Evolutionary conservation across 2,888 invertebrate species (phyloP), one percentile per base, ranked within the genome.

Genomic region (Platycheirus rosarum): DNA sequence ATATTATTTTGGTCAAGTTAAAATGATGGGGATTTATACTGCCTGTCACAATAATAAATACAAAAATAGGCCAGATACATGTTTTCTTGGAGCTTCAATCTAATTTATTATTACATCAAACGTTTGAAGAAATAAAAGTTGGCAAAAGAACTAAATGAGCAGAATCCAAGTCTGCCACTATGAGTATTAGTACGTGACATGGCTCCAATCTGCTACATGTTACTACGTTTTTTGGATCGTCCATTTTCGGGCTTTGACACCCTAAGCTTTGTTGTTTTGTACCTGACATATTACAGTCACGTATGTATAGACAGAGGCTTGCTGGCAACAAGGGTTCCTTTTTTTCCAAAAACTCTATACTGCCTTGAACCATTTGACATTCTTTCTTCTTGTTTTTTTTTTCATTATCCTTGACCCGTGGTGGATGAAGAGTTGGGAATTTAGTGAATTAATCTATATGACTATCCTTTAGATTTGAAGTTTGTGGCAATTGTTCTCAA

Each of bases 241-340:
- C 2, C 11, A 42, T 60, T 60, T 60, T 60, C 42, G 42, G 42
- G 29, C 60, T 29, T 60, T 60, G 42, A 60, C 60, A 60, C 44
- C 18, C 20, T 55, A 20, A 11, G 53, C 37, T 20, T 13, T 29
- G n/a, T 69, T 69, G 69, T 69, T 32, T 13, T 35, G 42, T 35
- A 66, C 66, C 60, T 76, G 76, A 63, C 69, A 55, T 69, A 76
- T 69, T 76, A 63, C 62, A 69, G 46, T 51, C 73, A 74, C 73
- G 73, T 74, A n/a, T n/a, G n/a, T n/a, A 18, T 20, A 57, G 40
- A 40, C 48, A 37, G 55, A 53, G 48, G 11, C 55, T 29, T 65
- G 48, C 14, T 74, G 73, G 57, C 37, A 46, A 26, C 4, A 70
- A 55, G 53, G 46, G 53, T 53, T 44, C n/a, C n/a, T n/a, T 44